Conservation (phyloP, 2,797 vertebrate species). For the Rhabdomys pumilio region DNA sequence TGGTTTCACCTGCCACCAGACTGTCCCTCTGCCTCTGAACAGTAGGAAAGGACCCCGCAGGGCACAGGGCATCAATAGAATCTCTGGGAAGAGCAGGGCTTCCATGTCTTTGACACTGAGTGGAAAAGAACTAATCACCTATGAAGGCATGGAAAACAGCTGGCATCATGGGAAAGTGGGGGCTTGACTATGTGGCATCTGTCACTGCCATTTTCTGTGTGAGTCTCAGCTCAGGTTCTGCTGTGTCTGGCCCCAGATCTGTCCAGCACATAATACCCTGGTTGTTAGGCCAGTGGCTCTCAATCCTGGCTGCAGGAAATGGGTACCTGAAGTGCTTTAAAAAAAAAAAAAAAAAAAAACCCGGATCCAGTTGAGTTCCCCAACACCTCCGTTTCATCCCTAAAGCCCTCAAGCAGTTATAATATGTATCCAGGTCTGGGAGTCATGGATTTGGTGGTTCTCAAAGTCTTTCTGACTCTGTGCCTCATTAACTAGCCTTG, state of each 20-base stretch:
- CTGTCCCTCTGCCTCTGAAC: not conserved
- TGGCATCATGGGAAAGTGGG: not conserved
- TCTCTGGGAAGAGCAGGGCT: not conserved
- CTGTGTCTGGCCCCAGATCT: not conserved
- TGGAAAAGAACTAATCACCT: not conserved
- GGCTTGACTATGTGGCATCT: not conserved
- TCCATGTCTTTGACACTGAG: not conserved
- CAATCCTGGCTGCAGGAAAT: not conserved
- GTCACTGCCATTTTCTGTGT: not conserved
- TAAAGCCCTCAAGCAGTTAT: not conserved
- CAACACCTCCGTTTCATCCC: not conserved
- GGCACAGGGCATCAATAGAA: not conserved
- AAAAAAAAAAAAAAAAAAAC: conserved; percentile 20
- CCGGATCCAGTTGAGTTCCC: conserved; percentile 19
- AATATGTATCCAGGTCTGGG: not conserved
- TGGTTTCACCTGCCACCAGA: conserved; percentile 32
- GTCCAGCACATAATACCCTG: not conserved
- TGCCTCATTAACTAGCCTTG: conserved; percentile 52
- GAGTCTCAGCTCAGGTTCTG: not conserved
- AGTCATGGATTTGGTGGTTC: conserved; percentile 29
- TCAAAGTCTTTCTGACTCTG: conserved; percentile 30
- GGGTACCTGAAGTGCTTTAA: not conserved
- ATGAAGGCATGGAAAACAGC: not conserved
- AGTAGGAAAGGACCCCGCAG: not conserved
- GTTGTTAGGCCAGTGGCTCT: conserved; percentile 2